Evolutionary conservation across 1,140 invertebrate genomes (phyloP).

Genomic region (Eubasilissa regina): DNA sequence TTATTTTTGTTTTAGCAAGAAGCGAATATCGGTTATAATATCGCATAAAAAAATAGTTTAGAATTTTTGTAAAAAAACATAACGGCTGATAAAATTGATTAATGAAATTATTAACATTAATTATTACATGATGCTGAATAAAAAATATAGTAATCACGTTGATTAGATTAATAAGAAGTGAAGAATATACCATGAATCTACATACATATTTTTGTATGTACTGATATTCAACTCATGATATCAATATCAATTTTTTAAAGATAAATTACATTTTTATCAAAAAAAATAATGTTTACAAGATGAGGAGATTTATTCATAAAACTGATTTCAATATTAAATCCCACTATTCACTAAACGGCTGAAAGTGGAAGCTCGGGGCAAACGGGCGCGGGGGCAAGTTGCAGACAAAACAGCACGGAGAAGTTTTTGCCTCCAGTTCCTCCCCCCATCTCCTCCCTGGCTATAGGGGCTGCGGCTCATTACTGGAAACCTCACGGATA

Average conservation of each 20-base stretch:
- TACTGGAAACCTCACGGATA: slow-evolving; percentile 60
- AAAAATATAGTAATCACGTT: too few species aligned
- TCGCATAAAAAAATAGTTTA: too few species aligned
- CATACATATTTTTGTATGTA: too few species aligned
- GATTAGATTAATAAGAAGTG: too few species aligned
- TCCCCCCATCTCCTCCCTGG: slow-evolving; percentile 22
- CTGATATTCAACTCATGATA: too few species aligned
- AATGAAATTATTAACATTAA: too few species aligned
- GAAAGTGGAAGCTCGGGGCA: slow-evolving; percentile 35
- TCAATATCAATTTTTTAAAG: not conserved
- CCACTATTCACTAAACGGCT: slow-evolving; percentile 3
- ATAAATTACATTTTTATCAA: not conserved
- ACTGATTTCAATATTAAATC: not conserved
- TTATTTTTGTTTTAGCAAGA: too few species aligned
- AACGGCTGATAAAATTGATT: too few species aligned
- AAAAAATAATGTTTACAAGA: not conserved
- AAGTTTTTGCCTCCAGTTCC: slow-evolving; percentile 55
- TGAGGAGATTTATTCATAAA: not conserved
- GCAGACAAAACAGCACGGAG: slow-evolving; percentile 55
- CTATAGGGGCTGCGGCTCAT: slow-evolving; percentile 59
- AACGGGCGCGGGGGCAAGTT: slow-evolving; percentile 37
- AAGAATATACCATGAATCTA: too few species aligned
- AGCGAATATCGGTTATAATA: too few species aligned
- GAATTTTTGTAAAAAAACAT: too few species aligned
- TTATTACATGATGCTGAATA: too few species aligned